Evolutionary conservation across 2,888 invertebrate genomes (phyloP).

Genomic region (Brachylomia viminalis): DNA sequence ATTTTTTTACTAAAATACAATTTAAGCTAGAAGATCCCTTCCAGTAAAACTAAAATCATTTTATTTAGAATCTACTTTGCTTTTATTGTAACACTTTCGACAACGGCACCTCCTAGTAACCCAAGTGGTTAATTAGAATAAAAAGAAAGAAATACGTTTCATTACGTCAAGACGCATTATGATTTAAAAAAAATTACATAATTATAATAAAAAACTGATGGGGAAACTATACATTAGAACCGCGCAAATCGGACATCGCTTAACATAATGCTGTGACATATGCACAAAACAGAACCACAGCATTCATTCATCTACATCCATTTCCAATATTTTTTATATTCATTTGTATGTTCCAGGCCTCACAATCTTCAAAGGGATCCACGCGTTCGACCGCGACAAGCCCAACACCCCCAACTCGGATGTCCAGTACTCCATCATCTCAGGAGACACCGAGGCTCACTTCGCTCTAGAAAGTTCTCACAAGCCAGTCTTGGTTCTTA

Average conservation of each 20-base stretch:
- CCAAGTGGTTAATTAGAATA: neutral
- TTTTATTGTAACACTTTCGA: neutral
- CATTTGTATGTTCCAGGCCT: slow-evolving; percentile 89
- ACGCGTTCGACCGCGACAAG: slow-evolving; percentile 95
- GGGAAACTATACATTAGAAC: neutral
- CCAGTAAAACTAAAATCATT: neutral
- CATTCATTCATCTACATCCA: neutral
- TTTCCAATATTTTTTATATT: neutral
- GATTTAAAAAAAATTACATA: no score
- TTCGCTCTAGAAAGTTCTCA: slow-evolving; percentile 95
- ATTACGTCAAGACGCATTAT: neutral
- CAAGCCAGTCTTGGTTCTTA: slow-evolving; percentile 93
- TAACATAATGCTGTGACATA: neutral
- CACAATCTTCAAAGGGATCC: slow-evolving; percentile 95
- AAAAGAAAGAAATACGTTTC: neutral
- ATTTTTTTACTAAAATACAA: neutral
- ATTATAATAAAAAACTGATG: neutral
- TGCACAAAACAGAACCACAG: neutral
- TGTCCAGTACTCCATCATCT: slow-evolving; percentile 94
- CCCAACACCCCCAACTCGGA: slow-evolving; percentile 97
- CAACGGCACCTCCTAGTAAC: neutral
- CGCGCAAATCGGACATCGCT: neutral
- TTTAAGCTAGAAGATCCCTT: neutral
- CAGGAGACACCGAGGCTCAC: slow-evolving; percentile 93
- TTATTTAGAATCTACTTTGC: neutral